phyloP scores from a whole-genome alignment of 92 coral and sea anemone genomes.

The Umimayanthus chanpuru region DNA sequence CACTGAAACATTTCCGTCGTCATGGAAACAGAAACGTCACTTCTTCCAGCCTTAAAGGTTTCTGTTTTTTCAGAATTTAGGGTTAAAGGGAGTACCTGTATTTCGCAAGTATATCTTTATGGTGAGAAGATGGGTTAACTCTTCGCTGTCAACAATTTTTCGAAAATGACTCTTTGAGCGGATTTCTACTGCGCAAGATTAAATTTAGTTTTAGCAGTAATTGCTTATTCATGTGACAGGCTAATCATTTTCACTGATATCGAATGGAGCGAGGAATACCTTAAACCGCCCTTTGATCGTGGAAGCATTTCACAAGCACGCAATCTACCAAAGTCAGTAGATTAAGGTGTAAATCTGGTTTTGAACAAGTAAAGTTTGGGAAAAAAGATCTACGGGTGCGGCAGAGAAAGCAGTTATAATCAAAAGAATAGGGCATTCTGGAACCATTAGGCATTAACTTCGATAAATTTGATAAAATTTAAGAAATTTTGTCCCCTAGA shows the following conservation, averaged over 20 bases:
- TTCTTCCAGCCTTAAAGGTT: not conserved
- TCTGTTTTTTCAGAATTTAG: not conserved
- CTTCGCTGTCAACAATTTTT: not conserved
- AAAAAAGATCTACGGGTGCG: not conserved
- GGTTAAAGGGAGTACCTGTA: not conserved
- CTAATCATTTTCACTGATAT: not conserved
- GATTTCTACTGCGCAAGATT: not conserved
- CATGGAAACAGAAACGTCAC: conserved; percentile 14
- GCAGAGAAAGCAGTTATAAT: not conserved
- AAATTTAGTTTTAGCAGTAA: not conserved
- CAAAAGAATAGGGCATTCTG: not conserved
- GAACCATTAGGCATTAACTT: not conserved
- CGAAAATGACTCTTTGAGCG: not conserved
- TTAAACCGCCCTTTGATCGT: conserved; percentile 1
- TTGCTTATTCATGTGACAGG: not conserved
- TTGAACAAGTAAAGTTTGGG: not conserved
- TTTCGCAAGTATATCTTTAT: not conserved
- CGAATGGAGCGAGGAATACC: not conserved
- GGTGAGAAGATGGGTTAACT: not conserved
- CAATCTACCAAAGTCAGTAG: not conserved
- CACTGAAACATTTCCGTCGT: not conserved
- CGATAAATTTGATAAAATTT: conserved; percentile 21
- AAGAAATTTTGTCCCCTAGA: conserved; percentile 15
- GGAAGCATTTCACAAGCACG: not conserved
- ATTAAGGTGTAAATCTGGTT: not conserved